phyloP scores from a whole-genome alignment of 2,113 vertebrate species.

The Micronycteris hirsuta region DNA sequence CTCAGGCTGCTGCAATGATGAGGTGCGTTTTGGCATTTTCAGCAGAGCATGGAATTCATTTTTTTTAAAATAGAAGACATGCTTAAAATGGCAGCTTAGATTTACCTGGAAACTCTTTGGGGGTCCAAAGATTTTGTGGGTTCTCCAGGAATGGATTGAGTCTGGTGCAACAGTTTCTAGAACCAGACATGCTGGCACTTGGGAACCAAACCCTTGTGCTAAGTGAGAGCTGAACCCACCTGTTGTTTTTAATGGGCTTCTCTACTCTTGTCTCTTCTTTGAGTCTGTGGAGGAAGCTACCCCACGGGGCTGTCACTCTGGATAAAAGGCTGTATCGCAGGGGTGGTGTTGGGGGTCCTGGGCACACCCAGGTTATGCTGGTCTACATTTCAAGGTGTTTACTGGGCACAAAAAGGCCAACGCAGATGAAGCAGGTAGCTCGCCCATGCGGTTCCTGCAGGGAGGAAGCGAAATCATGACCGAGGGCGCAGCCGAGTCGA shows the following conservation, averaged over 20 bases:
- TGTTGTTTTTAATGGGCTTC: background rate
- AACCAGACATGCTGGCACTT: background rate
- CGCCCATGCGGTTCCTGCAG: background rate
- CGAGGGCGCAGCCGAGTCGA: background rate
- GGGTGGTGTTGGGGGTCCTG: background rate
- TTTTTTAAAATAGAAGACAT: background rate
- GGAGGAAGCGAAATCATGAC: background rate
- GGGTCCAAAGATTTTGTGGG: background rate
- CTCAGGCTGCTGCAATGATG: background rate
- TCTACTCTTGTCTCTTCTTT: background rate
- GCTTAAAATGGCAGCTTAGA: background rate
- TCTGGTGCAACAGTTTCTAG: background rate
- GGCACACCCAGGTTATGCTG: background rate
- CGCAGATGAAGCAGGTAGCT: too few species aligned
- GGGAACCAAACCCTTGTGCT: background rate
- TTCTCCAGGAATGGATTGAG: background rate
- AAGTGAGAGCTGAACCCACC: background rate
- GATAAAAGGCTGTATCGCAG: background rate
- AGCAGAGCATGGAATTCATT: background rate
- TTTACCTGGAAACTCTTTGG: background rate
- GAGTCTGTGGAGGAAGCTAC: background rate
- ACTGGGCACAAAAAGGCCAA: background rate
- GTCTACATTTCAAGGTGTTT: background rate
- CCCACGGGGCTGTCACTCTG: background rate
- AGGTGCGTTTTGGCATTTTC: background rate